phyloP scores from a whole-genome alignment of 2,888 invertebrate species.

The Erebia ligea region DNA sequence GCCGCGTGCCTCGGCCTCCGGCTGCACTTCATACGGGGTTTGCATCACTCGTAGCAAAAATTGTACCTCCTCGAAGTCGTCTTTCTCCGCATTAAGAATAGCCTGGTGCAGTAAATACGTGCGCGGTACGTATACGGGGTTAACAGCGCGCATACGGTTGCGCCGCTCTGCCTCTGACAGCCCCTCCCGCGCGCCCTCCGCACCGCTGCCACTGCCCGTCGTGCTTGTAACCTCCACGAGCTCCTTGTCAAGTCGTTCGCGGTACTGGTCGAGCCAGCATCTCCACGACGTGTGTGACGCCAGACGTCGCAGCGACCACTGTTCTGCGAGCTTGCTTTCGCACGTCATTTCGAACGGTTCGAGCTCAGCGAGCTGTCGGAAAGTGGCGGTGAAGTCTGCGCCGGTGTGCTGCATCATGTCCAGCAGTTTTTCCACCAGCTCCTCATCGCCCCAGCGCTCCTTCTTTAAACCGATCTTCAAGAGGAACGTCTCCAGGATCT shows the following conservation, averaged over 20 bases:
- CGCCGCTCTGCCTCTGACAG: background rate
- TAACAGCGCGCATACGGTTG: background rate
- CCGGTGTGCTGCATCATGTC: conserved; percentile 85
- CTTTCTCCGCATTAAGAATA: background rate
- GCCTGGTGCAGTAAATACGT: background rate
- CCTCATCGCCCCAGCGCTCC: conserved; percentile 46
- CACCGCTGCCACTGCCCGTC: no score
- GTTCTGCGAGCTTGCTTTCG: background rate
- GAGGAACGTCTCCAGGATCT: background rate
- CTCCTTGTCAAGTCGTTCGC: background rate
- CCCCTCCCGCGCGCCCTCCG: background rate
- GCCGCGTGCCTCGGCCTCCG: conserved; percentile 76
- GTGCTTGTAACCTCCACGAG: background rate
- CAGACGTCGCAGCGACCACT: background rate
- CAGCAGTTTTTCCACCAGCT: conserved; percentile 79
- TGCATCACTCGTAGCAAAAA: background rate
- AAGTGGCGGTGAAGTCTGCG: conserved; percentile 51
- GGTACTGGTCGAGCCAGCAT: background rate
- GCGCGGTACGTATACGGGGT: background rate
- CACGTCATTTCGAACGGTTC: background rate
- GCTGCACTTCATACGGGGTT: background rate
- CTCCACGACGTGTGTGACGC: background rate
- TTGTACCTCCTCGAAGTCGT: background rate
- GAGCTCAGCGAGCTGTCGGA: background rate
- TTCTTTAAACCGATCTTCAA: background rate